Evolutionary conservation across 2,113 vertebrate genomes (phyloP), one percentile per base, ranked within the genome.

Genomic region (Prochilodus magdalenae): DNA sequence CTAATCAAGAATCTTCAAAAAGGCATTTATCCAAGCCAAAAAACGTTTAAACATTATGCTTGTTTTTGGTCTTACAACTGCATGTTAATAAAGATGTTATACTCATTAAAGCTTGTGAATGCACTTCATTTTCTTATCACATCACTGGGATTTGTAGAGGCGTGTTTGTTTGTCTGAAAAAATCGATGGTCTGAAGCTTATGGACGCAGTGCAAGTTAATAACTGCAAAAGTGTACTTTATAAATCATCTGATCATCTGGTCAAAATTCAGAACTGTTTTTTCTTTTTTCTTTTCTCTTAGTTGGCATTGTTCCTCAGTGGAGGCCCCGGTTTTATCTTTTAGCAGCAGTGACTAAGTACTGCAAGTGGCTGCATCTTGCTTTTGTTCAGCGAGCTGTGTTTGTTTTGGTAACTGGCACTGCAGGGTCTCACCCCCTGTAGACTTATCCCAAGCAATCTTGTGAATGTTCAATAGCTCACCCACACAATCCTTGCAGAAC

Each of bases 381-480:
- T 2, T 27, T 20, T 57, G 51, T 60, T 57, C 51, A 79, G 49
- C 30, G 55, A 40, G 77, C 51, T 26, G 66, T 79, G 33, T 59
- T 60, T 79, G 66, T 47, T 70, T 70, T 71, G 51, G 10, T 26
- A 47, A 55, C 22, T 40, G 65, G 8, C 49, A 55, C 53, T 24
- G 14, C 15, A 69, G 26, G 49, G 24, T 59, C 16, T 79, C 51
- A 18, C 69, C 36, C 66, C 36, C 15, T 79, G 51, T 33, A 53
- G 29, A 27, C n/a, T 24, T 44, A 60, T 75, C 33, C 22, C 14
- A 16, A 44, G 36, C 5, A 11, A 18, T 55, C 47, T 69, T 70
- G n/a, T 79, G 49, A 57, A 79, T 55, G 29, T 79, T 67, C 49
- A 70, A 40, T 69, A 26, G 30, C 36, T 36, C 12, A 0, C 65